phyloP scores from a whole-genome alignment of 2,797 vertebrate genomes.

The Spea hammondii region DNA sequence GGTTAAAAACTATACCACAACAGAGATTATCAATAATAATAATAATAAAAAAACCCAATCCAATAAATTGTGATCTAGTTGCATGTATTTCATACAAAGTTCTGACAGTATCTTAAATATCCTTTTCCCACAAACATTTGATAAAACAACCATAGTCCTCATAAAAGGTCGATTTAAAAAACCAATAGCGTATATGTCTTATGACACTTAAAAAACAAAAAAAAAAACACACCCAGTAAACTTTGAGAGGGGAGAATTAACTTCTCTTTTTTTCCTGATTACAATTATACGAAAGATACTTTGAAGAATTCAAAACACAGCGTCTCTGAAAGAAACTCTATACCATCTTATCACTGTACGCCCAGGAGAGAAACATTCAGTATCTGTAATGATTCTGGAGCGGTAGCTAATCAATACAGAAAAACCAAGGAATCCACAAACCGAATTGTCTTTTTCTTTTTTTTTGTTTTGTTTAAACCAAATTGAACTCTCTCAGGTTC shows the following conservation, averaged over 20 bases:
- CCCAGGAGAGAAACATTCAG: conserved; percentile 9
- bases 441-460: conserved; percentile 29
- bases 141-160: conserved; percentile 31
- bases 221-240: conserved; percentile 42
- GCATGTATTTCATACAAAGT: conserved; percentile 25
- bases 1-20: conserved; percentile 43
- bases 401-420: conserved; percentile 22
- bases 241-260: conserved; percentile 22
- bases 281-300: conserved; percentile 32
- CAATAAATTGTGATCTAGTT: conserved; percentile 2
- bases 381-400: conserved; percentile 14
- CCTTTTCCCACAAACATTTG: conserved; percentile 12
- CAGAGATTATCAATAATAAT: conserved; percentile 46
- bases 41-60: background rate
- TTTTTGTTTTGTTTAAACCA: conserved; percentile 65
- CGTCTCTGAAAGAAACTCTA: conserved; percentile 10
- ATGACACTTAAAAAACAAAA: conserved; percentile 27
- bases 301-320: conserved; percentile 33
- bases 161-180: conserved; percentile 32
- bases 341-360: conserved; percentile 31
- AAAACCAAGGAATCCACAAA: conserved; percentile 11
- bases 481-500: conserved; percentile 82
- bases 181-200: conserved; percentile 31
- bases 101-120: conserved; percentile 45
- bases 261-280: conserved; percentile 41